Base-by-base conservation (phyloP, 2,113 vertebrate genomes). In the Chloroceryle aenea region DNA sequence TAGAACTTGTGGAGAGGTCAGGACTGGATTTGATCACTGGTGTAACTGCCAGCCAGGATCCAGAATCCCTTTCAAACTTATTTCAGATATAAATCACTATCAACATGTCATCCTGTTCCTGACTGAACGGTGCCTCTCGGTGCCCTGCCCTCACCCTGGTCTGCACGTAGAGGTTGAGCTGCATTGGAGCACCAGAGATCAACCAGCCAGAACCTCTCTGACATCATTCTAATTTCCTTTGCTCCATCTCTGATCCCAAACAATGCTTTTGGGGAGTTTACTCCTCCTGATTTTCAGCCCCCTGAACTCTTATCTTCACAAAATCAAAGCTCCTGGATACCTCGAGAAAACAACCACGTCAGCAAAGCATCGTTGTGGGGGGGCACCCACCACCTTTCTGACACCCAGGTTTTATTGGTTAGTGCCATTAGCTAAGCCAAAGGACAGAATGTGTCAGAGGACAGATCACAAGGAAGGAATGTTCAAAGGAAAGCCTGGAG, bases 381-480 rank as follows among this genome's bases (percentile, higher is more conserved):
- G 36, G 29, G 29, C 1, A 7, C 18, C 58, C 48, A 13, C 40
- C 14, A 3, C 36, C 45, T 32, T 45, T 63, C 43, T 67, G 78
- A 90, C 82, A 81, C 16, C 8, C 45, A 29, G 38, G 12, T 25
- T 59, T 73, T 45, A 38, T n/a, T 81, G 62, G 79, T 84, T 79
- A 77, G 27, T 19, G 68, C 92, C 93, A 94, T n/a, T 7, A 93
- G 95, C 90, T 48, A 83, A 93, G 87, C 93, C 90, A 92, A 90
- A 92, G 89, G 96, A 92, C 62, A 72, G 43, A 25, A 56, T 13
- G 14, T 91, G 92, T 96, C 93, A 90, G 63, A n/a, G 87, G 78
- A 78, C 10, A 32, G 91, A 94, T 94, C 79, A 67, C 7, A 61
- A 20, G 45, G 36, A 9, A 32, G 59, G 88, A 64, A 56, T 27